phyloP scores from a whole-genome alignment of 2,797 vertebrate genomes.

The Neosalanx taihuensis region DNA sequence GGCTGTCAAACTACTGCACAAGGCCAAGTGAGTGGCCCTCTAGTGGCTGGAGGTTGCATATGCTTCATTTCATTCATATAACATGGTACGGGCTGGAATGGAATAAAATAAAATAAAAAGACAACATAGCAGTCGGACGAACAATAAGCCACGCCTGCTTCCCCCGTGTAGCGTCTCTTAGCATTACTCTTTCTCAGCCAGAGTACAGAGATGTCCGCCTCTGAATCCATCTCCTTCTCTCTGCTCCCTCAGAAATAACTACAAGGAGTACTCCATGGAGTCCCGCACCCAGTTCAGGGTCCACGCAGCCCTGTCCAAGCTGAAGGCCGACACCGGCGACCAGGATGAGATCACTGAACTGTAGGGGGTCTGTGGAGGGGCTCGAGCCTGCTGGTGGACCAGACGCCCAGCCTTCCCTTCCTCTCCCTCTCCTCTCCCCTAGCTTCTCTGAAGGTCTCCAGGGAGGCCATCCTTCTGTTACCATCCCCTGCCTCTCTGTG shows the following conservation, averaged over 20 bases:
- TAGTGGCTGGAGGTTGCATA: neutral
- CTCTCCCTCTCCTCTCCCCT: neutral
- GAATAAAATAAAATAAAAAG: no score
- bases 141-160: no score
- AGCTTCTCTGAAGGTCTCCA: no score
- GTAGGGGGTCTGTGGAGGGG: slow-evolving; percentile 33
- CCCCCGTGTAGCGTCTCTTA: neutral
- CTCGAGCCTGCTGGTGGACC: neutral
- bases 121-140: no score
- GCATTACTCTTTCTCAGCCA: neutral
- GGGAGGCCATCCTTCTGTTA: neutral
- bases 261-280: slow-evolving; percentile 87
- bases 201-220: no score
- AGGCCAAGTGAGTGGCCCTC: slow-evolving; percentile 70
- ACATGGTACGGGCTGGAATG: no score
- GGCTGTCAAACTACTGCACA: slow-evolving; percentile 70
- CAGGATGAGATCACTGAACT: slow-evolving; percentile 66
- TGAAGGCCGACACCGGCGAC: slow-evolving; percentile 72
- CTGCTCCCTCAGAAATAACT: slow-evolving; percentile 71
- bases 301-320: slow-evolving; percentile 79
- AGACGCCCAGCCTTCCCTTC: neutral
- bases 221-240: neutral
- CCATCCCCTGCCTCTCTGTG: neutral
- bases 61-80: no score
- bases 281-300: slow-evolving; percentile 83